A percentile compares a stretch with the other conserved stretches of the same genome.
Evolutionary conservation across 2,888 invertebrate species (phyloP).

Genomic region (Apoda limacodes): DNA sequence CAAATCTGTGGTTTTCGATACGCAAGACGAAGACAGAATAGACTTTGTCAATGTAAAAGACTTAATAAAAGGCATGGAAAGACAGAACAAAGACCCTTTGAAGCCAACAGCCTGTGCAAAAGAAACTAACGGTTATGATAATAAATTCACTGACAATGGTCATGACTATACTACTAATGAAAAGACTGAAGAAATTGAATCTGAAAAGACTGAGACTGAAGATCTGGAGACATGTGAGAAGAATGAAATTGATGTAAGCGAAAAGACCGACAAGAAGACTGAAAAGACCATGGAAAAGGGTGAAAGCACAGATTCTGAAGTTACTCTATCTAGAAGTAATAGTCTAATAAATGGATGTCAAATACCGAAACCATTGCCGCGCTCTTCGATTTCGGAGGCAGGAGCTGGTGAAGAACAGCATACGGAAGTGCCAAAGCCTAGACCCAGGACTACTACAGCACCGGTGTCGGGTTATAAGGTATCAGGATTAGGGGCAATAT

Average conservation of each 20-base stretch:
- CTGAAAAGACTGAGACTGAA: constrained; percentile 25
- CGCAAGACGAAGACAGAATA: constrained; percentile 58
- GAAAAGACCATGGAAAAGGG: constrained; percentile 28
- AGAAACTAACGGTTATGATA: constrained; percentile 52
- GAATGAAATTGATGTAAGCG: constrained; percentile 3
- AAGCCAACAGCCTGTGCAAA: constrained; percentile 31
- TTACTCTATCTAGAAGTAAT: constrained; percentile 45
- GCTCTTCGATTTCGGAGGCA: constrained; percentile 81
- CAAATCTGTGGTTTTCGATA: constrained; percentile 32
- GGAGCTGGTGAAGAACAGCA: constrained; percentile 59
- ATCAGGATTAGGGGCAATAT: constrained; percentile 22
- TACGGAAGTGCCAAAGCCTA: constrained; percentile 65
- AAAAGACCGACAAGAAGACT: constrained; percentile 13
- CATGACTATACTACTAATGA: constrained; percentile 33
- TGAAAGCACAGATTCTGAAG: constrained; percentile 42
- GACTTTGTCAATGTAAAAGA: constrained; percentile 71
- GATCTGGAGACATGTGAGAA: constrained; percentile 22
- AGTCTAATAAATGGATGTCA: constrained; percentile 57
- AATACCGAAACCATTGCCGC: constrained; percentile 83
- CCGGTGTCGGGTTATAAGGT: constrained; percentile 85
- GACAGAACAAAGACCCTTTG: constrained; percentile 37
- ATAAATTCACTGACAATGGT: constrained; percentile 44
- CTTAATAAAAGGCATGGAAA: constrained; percentile 74
- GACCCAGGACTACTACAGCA: constrained; percentile 76
- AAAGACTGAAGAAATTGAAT: constrained; percentile 15